Evolutionary conservation across 2,888 invertebrate genomes (phyloP), one percentile per base, ranked within the genome.

Genomic region (Alloplasta piceator): DNA sequence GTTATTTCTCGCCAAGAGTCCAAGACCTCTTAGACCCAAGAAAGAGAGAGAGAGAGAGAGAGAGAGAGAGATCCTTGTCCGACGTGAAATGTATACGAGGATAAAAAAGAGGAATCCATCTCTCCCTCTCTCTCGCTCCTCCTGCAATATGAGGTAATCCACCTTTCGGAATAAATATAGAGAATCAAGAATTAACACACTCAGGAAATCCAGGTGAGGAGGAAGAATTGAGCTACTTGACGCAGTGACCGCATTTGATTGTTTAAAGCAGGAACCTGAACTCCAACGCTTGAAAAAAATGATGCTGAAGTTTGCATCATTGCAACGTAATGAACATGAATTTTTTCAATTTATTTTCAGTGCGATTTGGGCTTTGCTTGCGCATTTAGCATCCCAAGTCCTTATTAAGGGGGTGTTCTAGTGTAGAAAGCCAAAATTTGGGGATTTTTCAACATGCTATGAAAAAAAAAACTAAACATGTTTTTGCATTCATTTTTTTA

Each of bases 1-100:
- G 78, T 83, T 83, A 80, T 50, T 81, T 64, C 71, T 81, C 71
- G 52, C 36, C 38, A 48, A 48, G 48, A 10, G 48, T 48, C n/a
- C n/a, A 48, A 5, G 12, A 26, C 26, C 48, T n/a, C n/a, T n/a
- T 5, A 48, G 0, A 48, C n/a, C 10, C 10, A 46, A 3, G n/a
- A n/a, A 12, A 50, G 12, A 0, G 12, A 50, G 50, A 12, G 50
- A 50, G 50, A 14, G 14, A 14, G 16, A 14, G 14, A 52, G 6
- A 52, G 52, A 52, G 52, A 68, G 46, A 46, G 68, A 68, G 12
- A 46, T 71, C 66, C 60, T 76, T 72, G 80, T 82, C 64, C 72
- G 60, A 78, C 61, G 70, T 71, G 55, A 75, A 77, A 67, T 66
- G 48, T 63, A 66, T 55, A 16, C n/a, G 50, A 64, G 39, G n/a